Evolutionary conservation across 2,113 vertebrate genomes (phyloP), one percentile per base, ranked within the genome.

Genomic region (Mesoclemmys tuberculata): DNA sequence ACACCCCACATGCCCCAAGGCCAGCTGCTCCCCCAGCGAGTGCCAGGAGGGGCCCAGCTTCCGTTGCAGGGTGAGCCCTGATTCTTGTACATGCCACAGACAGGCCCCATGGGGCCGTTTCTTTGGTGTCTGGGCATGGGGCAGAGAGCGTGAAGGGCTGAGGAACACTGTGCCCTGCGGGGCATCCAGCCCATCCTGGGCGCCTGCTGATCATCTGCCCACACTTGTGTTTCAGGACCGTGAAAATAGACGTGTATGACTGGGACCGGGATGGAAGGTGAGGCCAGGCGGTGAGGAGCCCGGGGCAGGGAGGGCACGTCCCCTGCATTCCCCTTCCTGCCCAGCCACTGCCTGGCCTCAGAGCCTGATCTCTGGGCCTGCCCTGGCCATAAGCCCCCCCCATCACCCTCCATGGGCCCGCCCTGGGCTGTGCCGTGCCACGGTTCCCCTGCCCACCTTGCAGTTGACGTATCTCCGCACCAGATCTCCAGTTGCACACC

Each of bases 261-360:
- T 99, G 99, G 99, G 99, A 99, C 97, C 98, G 99, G 93, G 99
- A 99, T 35, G 99, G 99, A 98, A 99, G 99, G 99, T 99, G 98
- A 97, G 97, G 56, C 75, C 4, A 35, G 51, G 61, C 31, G 29
- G 85, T 5, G 6, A 46, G 51, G 19, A 48, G 22, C 41, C 75
- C 10, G 5, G 24, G 24, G 13, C n/a, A n/a, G n/a, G n/a, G n/a
- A n/a, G n/a, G n/a, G n/a, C n/a, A n/a, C n/a, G n/a, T n/a, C 64
- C 14, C 77, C 0, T 0, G 14, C 13, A 13, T 9, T 4, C 5
- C 26, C 56, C 56, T 49, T 31, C 24, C 54, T 14, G 27, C 11
- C 82, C 44, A 31, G 27, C 19, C 11, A 16, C 21, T 14, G 22
- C n/a, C 48, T 54, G n/a, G 89, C 46, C 68, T 46, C 31, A 81